Conservation (phyloP, 2,888 invertebrate genomes). For the Cerastoderma edule region DNA sequence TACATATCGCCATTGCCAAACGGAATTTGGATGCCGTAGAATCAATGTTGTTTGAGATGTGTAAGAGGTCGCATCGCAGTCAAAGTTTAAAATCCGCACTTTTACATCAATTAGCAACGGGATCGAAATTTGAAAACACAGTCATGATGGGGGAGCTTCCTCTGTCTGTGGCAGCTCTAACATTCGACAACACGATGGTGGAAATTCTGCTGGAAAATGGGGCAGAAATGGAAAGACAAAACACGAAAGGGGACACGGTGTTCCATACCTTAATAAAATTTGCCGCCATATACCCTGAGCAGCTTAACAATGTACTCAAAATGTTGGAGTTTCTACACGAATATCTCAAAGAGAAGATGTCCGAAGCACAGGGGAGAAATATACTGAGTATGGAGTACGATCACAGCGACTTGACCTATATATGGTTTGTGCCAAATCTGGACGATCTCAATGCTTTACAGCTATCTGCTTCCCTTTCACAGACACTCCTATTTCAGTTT, state of each 20-base stretch:
- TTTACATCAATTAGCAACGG: conserved; percentile 60
- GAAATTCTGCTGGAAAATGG: conserved; percentile 56
- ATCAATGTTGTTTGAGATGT: conserved; percentile 52
- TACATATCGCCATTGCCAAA: conserved; percentile 67
- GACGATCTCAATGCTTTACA: conserved; percentile 66
- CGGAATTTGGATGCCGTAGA: conserved; percentile 59
- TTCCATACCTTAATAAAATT: conserved; percentile 65
- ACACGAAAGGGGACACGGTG: conserved; percentile 65
- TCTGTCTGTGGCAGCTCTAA: conserved; percentile 64
- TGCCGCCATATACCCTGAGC: conserved; percentile 68
- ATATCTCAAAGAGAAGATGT: conserved; percentile 41
- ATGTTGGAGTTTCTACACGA: conserved; percentile 54
- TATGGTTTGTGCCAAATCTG: conserved; percentile 70
- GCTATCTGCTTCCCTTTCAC: conserved; percentile 65
- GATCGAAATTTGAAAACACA: conserved; percentile 61
- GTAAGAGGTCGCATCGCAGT: conserved; percentile 39
- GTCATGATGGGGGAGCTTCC: conserved; percentile 71
- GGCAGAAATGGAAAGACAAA: conserved; percentile 60
- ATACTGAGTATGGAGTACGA: conserved; percentile 48
- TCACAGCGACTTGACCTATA: conserved; percentile 57
- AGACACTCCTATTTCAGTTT: conserved; percentile 62
- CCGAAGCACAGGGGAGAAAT: neutral
- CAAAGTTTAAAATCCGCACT: conserved; percentile 49
- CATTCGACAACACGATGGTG: conserved; percentile 55
- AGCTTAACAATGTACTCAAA: conserved; percentile 36